A percentile compares a stretch with the other conserved stretches of the same genome.
phyloP scores from a whole-genome alignment of 2,113 vertebrate species.

The Clarias gariepinus region DNA sequence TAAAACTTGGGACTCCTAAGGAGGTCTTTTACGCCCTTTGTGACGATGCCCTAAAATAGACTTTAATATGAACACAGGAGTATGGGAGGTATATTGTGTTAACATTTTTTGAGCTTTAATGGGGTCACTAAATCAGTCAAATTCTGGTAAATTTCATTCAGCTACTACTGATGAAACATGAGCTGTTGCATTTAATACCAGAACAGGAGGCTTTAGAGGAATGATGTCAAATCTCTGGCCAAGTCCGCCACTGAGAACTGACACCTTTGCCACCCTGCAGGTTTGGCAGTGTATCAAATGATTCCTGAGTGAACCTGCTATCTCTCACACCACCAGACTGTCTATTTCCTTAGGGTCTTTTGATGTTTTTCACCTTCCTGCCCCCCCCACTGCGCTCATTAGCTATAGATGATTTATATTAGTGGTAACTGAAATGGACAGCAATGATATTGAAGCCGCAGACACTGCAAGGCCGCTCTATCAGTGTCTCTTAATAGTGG shows the following conservation, averaged over 20 bases:
- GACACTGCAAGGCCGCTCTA: not conserved
- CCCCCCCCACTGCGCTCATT: constrained; percentile 11
- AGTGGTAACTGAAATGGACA: not conserved
- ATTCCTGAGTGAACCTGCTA: constrained; percentile 24
- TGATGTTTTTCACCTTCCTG: constrained; percentile 41
- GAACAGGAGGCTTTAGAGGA: constrained; percentile 29
- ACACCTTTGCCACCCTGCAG: constrained; percentile 41
- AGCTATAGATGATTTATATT: constrained; percentile 4
- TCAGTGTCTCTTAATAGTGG: not conserved
- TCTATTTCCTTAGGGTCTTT: constrained; percentile 21
- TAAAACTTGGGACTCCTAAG: too few species aligned
- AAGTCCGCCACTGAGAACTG: constrained; percentile 23
- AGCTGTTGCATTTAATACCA: not conserved
- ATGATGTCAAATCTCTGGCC: constrained; percentile 35
- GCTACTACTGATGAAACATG: not conserved
- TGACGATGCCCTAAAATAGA: too few species aligned
- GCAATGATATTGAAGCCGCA: not conserved
- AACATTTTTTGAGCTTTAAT: too few species aligned
- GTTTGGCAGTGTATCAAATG: constrained; percentile 42
- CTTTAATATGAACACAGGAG: too few species aligned
- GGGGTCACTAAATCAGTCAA: not conserved
- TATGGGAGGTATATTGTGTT: too few species aligned
- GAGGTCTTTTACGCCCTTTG: too few species aligned
- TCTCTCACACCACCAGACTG: constrained; percentile 24
- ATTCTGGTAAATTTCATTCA: not conserved